Evolutionary conservation across 2,797 vertebrate genomes (phyloP), one percentile per base, ranked within the genome.

Genomic region (Mus spretus): DNA sequence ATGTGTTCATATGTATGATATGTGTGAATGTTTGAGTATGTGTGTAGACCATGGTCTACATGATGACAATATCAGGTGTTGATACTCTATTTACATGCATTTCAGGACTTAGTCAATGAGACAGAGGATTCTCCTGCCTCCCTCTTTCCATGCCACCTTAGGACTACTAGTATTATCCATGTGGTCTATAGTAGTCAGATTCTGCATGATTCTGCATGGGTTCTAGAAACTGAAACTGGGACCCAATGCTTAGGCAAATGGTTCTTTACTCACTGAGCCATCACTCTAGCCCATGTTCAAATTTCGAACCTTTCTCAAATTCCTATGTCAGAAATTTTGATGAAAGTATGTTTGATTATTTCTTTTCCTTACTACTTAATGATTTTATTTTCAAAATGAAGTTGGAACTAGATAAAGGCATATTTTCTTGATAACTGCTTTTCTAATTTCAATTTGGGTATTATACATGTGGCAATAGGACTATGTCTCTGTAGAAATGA

Each of bases 361-460:
- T n/a, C 37, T 81, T 79, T 11, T 70, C 59, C 13, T 50, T 77
- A 9, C 4, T 9, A 82, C 10, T 44, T 22, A 91, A 50, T 67
- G 12, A 14, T 22, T 92, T 90, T 86, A 44, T 85, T 31, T 72
- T 89, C 17, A 94, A 88, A 86, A 89, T 12, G 53, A 93, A 70
- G 4, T 14, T 8, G 1, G 20, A 10, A n/a, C 6, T 75, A 40
- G 44, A 31, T 19, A 14, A 70, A 17, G 55, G 40, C 5, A 65
- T 14, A 10, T 40, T 91, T 80, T 81, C 24, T 84, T 72, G 40
- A 31, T 75, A 34, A 79, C 24, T 20, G 12, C 8, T 90, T 77
- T n/a, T n/a, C 34, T 81, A 17, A 79, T 88, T 85, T 3, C 57
- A 61, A n/a, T 57, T 40, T 74, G 53, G 19, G 19, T 78, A 19